Evolutionary conservation across 2,888 invertebrate genomes (phyloP).

Genomic region (Nomada fucata): DNA sequence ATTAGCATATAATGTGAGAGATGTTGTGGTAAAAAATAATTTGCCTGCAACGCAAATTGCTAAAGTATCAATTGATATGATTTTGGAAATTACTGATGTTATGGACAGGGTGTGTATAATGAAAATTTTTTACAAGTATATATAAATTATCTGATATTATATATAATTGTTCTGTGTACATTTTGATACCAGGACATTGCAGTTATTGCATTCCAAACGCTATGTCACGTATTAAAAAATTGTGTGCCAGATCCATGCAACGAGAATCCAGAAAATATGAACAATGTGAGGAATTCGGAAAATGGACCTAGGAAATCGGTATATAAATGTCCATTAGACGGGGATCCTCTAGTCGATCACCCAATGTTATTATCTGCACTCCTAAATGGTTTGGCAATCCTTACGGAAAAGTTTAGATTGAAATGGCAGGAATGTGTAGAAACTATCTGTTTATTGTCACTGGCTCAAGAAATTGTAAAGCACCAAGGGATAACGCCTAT

Average conservation of each 20-base stretch:
- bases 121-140: not conserved
- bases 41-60: constrained; percentile 83
- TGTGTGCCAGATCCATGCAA: constrained; percentile 68
- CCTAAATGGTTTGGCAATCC: constrained; percentile 87
- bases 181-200: constrained; percentile 77
- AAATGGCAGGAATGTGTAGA: constrained; percentile 92
- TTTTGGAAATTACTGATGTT: constrained; percentile 86
- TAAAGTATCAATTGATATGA: constrained; percentile 83
- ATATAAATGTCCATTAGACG: constrained; percentile 75
- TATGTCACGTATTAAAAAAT: constrained; percentile 80
- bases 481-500: constrained; percentile 85
- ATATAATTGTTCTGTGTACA: not conserved
- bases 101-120: constrained; percentile 75
- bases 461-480: constrained; percentile 85
- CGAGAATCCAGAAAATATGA: constrained; percentile 19
- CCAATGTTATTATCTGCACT: constrained; percentile 87
- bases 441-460: constrained; percentile 88
- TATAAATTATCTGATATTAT: not conserved
- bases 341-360: constrained; percentile 84
- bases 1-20: constrained; percentile 87
- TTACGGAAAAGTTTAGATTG: constrained; percentile 89
- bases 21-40: constrained; percentile 83
- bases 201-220: constrained; percentile 81
- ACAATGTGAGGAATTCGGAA: constrained; percentile 43
- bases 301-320: constrained; percentile 61